Evolutionary conservation across 2,113 vertebrate genomes (phyloP), one percentile per base, ranked within the genome.

Genomic region (Hipposideros armiger): DNA sequence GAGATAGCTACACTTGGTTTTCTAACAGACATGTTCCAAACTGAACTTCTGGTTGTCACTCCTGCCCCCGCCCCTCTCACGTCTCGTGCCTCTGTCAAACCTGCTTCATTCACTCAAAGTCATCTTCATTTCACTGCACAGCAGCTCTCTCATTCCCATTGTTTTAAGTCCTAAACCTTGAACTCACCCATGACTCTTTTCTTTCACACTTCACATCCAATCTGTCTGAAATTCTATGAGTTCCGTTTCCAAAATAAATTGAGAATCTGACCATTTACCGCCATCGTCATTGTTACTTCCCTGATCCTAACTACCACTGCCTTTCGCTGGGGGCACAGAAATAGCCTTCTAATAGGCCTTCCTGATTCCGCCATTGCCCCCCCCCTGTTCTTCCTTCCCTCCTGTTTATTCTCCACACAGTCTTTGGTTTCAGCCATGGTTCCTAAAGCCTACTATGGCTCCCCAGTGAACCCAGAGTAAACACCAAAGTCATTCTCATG

Each of bases 251-350:
- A 77, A 72, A 88, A 76, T 40, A 62, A 45, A 17, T 28, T 50
- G 56, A 78, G n/a, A 89, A 69, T n/a, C 52, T 47, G 67, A 40
- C 26, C 45, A 19, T 67, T 95, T 94, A 9, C 36, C 15, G 58
- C n/a, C 4, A 24, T 64, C 45, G 77, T 30, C 4, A 17, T 47
- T 22, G 16, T 42, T 58, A 73, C 22, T 47, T 91, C 30, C 28
- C 22, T 73, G 10, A 19, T 66, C 50, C 24, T 36, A 54, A 4
- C 24, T 73, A 72, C 76, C 45, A 70, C 60, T 40, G 24, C 91
- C 74, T 97, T 86, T 91, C 58, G 73, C 30, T 67, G 50, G 81
- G 58, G 81, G 5, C 36, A 47, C 19, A 87, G 47, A 77, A 86
- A 67, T 30, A 67, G 50, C 47, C 42, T 96, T 58, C 40, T 70